A percentile compares a stretch with the other conserved stretches of the same genome.
Evolutionary conservation across 1,140 invertebrate species (phyloP).

Genomic region (Micrasema longulum): DNA sequence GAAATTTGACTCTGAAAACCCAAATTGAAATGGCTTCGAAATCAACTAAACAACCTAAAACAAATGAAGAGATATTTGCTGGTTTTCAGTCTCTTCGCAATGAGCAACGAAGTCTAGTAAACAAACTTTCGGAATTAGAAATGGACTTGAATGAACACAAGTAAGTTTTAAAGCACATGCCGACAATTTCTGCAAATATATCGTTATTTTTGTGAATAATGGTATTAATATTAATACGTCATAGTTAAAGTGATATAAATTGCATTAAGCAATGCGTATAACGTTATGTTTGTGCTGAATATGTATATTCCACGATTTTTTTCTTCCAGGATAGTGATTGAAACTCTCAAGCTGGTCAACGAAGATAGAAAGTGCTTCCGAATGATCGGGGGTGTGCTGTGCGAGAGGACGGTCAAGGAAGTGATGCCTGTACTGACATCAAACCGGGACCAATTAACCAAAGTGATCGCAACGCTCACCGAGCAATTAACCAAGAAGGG

Average conservation of each 20-base stretch:
- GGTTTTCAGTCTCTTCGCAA: slow-evolving; percentile 88
- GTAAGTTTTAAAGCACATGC: slow-evolving; percentile 70
- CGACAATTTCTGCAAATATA: background rate
- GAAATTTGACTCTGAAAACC: slow-evolving; percentile 11
- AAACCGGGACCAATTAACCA: slow-evolving; percentile 86
- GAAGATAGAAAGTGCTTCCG: slow-evolving; percentile 90
- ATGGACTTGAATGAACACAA: slow-evolving; percentile 95
- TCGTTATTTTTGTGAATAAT: background rate
- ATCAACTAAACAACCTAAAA: slow-evolving; percentile 57
- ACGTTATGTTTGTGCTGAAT: background rate
- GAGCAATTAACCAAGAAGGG: slow-evolving; percentile 89
- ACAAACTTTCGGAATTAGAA: slow-evolving; percentile 92
- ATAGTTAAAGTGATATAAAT: no score
- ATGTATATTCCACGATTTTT: no score
- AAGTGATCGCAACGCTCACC: slow-evolving; percentile 81
- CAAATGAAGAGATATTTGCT: slow-evolving; percentile 84
- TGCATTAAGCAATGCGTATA: no score
- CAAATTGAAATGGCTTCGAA: slow-evolving; percentile 42
- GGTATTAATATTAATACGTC: no score
- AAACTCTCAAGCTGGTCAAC: slow-evolving; percentile 90
- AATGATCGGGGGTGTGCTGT: slow-evolving; percentile 93
- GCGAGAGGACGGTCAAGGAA: slow-evolving; percentile 92
- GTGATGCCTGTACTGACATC: slow-evolving; percentile 85
- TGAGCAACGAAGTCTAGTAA: slow-evolving; percentile 87
- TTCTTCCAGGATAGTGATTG: slow-evolving; percentile 90